Conservation (phyloP, 2,888 invertebrate species). For the Aelia acuminata region DNA sequence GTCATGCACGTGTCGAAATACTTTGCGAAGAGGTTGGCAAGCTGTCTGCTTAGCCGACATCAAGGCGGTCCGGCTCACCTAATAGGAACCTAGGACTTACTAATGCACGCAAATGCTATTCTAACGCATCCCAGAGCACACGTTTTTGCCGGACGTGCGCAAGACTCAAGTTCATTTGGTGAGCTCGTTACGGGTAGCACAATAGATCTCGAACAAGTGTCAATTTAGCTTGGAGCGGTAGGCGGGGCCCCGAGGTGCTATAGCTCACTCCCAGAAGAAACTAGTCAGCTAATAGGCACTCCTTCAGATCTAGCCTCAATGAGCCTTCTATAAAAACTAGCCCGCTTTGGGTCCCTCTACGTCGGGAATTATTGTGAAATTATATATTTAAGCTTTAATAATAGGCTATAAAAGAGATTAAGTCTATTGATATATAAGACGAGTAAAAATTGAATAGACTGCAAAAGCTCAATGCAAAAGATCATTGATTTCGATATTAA, state of each 20-base stretch:
- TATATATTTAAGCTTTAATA: background rate
- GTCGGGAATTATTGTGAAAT: background rate
- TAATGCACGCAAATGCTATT: conserved; percentile 38
- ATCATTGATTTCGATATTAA: too few relatives aligned
- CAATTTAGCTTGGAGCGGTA: conserved; percentile 27
- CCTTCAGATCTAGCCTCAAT: conserved; percentile 25
- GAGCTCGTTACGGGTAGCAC: conserved; percentile 47
- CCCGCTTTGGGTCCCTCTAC: background rate
- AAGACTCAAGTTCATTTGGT: conserved; percentile 41
- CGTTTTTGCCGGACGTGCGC: conserved; percentile 38
- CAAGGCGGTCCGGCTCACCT: background rate
- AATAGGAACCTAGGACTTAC: background rate
- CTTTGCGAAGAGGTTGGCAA: background rate
- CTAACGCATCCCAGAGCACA: conserved; percentile 42
- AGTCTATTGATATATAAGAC: too few relatives aligned
- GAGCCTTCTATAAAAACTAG: conserved; percentile 32
- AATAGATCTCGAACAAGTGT: conserved; percentile 53
- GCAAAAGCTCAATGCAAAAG: too few relatives aligned
- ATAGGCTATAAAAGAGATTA: too few relatives aligned
- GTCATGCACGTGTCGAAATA: background rate
- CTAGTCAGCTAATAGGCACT: conserved; percentile 34
- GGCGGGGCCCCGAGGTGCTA: conserved; percentile 48
- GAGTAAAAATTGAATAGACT: too few relatives aligned
- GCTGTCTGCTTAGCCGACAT: background rate
- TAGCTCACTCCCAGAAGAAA: conserved; percentile 49